A percentile compares a stretch with the other conserved stretches of the same genome.
Evolutionary conservation across 1,140 invertebrate genomes (phyloP).

Genomic region (Cyphomyrmex costatus): DNA sequence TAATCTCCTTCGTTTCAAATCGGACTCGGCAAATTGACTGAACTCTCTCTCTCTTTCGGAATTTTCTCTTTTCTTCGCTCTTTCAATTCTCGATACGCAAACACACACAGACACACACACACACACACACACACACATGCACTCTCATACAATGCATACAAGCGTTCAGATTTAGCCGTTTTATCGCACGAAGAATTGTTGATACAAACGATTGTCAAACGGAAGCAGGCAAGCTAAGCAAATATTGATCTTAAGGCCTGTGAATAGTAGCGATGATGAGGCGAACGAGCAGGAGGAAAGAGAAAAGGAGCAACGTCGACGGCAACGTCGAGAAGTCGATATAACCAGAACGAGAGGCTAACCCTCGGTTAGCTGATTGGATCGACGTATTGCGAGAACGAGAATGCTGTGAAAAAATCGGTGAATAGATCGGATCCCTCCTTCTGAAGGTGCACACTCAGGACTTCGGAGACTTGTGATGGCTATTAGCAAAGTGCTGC

Average conservation of each 20-base stretch:
- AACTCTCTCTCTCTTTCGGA: constrained; percentile 26
- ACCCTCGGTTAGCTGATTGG: constrained; percentile 51
- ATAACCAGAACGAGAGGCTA: constrained; percentile 46
- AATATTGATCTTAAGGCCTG: constrained; percentile 60
- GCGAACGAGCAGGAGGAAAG: constrained; percentile 48
- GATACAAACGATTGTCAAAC: constrained; percentile 68
- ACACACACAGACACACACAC: constrained; percentile 1
- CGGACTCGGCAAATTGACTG: constrained; percentile 39
- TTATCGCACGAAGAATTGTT: constrained; percentile 58
- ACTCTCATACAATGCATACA: neutral
- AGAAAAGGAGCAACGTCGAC: constrained; percentile 46
- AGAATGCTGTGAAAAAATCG: constrained; percentile 36
- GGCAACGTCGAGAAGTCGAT: constrained; percentile 42
- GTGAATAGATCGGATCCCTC: constrained; percentile 17
- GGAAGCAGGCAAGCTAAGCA: constrained; percentile 59
- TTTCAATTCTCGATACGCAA: constrained; percentile 30
- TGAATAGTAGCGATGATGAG: constrained; percentile 65
- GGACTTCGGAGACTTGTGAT: constrained; percentile 2
- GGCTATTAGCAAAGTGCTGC: constrained; percentile 56
- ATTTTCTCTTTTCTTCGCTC: constrained; percentile 39
- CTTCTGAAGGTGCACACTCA: constrained; percentile 6
- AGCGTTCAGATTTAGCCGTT: constrained; percentile 30
- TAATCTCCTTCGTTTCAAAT: constrained; percentile 36
- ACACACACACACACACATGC: neutral
- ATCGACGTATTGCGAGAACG: constrained; percentile 31